Evolutionary conservation across 2,113 vertebrate species (phyloP).

Genomic region (Tragelaphus scriptus): DNA sequence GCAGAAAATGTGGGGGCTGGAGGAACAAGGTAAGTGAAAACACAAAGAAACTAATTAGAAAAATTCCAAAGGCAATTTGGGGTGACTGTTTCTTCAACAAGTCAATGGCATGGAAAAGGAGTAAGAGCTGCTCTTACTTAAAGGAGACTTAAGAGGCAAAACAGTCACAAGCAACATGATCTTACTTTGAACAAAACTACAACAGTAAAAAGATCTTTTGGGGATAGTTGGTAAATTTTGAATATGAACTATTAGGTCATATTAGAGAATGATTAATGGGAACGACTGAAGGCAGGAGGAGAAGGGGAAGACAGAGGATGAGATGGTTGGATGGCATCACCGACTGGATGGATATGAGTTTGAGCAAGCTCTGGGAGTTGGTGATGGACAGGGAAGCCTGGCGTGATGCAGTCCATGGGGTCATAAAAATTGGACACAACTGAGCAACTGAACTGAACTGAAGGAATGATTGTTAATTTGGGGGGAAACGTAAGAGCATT

Average conservation of each 20-base stretch:
- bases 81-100: not conserved
- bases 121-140: not conserved
- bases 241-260: not conserved
- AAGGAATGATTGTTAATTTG: not conserved
- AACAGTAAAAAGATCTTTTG: not conserved
- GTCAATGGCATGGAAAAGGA: not conserved
- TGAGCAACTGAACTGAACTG: not conserved
- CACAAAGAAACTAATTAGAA: conserved; percentile 6
- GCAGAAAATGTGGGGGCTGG: not conserved
- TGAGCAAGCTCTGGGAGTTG: not conserved
- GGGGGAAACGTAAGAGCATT: not conserved
- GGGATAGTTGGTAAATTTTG: not conserved
- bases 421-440: not conserved
- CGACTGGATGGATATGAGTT: not conserved
- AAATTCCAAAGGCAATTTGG: not conserved
- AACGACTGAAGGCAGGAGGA: not conserved
- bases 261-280: not conserved
- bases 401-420: not conserved
- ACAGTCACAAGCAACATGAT: not conserved
- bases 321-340: not conserved
- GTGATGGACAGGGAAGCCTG: not conserved
- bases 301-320: not conserved
- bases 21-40: not conserved
- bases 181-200: not conserved
- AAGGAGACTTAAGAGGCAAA: not conserved